Percentiles rank a stretch among this genome's conserved stretches.
phyloP scores from a whole-genome alignment of 2,113 vertebrate species.

The Mustela nigripes region DNA sequence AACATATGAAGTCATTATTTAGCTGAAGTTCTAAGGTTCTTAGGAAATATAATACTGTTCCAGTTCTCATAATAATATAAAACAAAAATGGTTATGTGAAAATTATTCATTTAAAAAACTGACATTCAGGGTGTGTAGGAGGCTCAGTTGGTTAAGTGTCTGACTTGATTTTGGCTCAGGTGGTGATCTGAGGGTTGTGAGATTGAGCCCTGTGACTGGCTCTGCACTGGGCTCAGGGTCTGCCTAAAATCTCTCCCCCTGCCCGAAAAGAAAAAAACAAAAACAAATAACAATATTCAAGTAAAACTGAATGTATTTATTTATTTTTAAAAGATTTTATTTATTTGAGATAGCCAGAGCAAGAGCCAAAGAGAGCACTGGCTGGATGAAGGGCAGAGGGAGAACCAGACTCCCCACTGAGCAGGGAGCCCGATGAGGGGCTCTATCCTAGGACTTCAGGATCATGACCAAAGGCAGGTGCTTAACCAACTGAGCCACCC shows the following conservation, averaged over 20 bases:
- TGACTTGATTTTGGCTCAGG: not conserved
- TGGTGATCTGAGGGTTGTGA: not conserved
- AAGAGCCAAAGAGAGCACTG: too few species aligned
- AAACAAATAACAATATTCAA: not conserved
- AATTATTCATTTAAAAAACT: not conserved
- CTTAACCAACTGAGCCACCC: too few species aligned
- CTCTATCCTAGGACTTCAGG: too few species aligned
- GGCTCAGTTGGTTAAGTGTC: not conserved
- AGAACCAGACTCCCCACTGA: too few species aligned
- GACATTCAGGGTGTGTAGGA: not conserved
- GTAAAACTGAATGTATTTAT: not conserved
- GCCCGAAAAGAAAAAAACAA: not conserved
- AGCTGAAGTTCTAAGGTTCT: not conserved
- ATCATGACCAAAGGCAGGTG: too few species aligned
- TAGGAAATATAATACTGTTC: not conserved
- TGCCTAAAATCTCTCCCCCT: not conserved
- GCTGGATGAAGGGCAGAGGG: too few species aligned
- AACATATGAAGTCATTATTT: not conserved
- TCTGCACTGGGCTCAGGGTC: not conserved
- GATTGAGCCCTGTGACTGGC: not conserved
- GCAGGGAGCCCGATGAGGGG: too few species aligned
- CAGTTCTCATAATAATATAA: not conserved
- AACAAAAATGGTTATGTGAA: conserved; percentile 21
- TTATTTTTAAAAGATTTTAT: too few species aligned
- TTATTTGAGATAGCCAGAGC: too few species aligned